phyloP scores from a whole-genome alignment of 1,140 invertebrate species.

The Theocolax elegans region DNA sequence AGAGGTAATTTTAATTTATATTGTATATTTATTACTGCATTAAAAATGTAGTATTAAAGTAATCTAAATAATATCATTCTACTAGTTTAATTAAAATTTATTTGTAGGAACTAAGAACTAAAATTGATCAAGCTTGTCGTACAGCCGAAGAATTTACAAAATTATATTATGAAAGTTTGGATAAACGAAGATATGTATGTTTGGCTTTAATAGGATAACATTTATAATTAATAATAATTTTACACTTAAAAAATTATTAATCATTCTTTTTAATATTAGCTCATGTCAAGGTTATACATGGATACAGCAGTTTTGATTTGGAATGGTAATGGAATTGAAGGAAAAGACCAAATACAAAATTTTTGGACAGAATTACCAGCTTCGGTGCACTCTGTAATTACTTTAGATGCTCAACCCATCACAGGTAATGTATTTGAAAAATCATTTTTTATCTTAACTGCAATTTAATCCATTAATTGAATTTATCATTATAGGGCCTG shows the following conservation, averaged over 20 bases:
- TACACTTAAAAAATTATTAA: too few relatives aligned
- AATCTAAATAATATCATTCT: too few relatives aligned
- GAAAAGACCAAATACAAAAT: conserved; percentile 81
- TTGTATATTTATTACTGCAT: background rate
- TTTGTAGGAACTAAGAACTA: conserved; percentile 65
- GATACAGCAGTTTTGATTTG: conserved; percentile 83
- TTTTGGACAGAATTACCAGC: conserved; percentile 80
- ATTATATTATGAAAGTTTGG: conserved; percentile 84
- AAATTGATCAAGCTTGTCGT: conserved; percentile 79
- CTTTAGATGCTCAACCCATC: conserved; percentile 83
- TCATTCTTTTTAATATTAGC: conserved; percentile 61
- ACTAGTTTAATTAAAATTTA: background rate
- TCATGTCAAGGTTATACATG: conserved; percentile 81
- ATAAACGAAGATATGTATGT: conserved; percentile 81
- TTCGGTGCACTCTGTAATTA: conserved; percentile 76
- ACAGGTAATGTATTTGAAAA: conserved; percentile 66
- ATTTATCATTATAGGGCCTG: conserved; percentile 59
- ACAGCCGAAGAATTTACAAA: conserved; percentile 85
- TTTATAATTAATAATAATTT: conserved; percentile 52
- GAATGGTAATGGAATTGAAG: conserved; percentile 85
- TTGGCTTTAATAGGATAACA: conserved; percentile 14
- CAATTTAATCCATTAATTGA: background rate
- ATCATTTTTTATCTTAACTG: conserved; percentile 12
- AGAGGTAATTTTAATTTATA: conserved; percentile 9
- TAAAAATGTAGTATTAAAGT: too few relatives aligned